Conservation (phyloP, 2,797 vertebrate species). For the Hoplostethus mediterraneus region DNA sequence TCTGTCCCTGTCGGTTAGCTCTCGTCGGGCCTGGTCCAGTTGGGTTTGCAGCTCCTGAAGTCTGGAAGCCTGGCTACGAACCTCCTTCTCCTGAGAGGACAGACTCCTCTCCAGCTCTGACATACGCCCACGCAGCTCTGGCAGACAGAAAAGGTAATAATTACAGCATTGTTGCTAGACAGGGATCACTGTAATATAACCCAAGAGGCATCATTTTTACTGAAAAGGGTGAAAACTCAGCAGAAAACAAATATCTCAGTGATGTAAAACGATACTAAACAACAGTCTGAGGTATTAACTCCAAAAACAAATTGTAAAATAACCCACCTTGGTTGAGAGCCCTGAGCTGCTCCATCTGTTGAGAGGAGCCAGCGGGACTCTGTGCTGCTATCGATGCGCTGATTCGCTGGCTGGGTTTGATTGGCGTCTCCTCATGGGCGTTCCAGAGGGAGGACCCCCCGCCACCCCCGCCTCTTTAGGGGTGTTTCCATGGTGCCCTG, state of each 20-base stretch:
- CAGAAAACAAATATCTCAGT: constrained; percentile 3
- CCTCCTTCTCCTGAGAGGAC: constrained; percentile 88
- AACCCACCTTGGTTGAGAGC: constrained; percentile 90
- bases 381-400: constrained; percentile 66
- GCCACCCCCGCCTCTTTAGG: constrained; percentile 80
- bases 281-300: not conserved
- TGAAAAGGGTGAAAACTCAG: too few species aligned
- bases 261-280: not conserved
- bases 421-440: constrained; percentile 82
- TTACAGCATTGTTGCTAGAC: not conserved
- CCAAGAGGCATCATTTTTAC: too few species aligned
- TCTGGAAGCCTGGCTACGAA: constrained; percentile 82
- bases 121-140: constrained; percentile 74
- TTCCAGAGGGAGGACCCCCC: constrained; percentile 77
- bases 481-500: constrained; percentile 83
- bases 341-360: constrained; percentile 86
- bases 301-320: not conserved
- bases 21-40: constrained; percentile 84
- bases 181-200: not conserved
- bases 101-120: constrained; percentile 88
- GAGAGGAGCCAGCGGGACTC: constrained; percentile 72
- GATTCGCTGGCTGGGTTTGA: constrained; percentile 70
- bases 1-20: constrained; percentile 89
- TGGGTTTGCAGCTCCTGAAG: constrained; percentile 87
- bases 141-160: constrained; percentile 25